Evolutionary conservation across 2,888 invertebrate genomes (phyloP).

Genomic region (Scaptomyza polygonia): DNA sequence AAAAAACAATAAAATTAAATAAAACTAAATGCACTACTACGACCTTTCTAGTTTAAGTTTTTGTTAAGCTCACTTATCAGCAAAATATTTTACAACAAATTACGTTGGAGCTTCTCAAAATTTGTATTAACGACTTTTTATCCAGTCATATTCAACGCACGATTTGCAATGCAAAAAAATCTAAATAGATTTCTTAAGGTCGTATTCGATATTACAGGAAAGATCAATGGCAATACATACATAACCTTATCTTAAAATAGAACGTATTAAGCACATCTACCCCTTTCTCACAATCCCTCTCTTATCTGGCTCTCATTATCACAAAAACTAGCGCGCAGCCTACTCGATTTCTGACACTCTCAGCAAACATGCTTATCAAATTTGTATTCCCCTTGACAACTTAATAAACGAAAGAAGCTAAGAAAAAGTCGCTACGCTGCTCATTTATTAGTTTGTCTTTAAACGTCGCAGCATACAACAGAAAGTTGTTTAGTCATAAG

Average conservation of each 20-base stretch:
- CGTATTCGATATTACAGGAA: conserved; percentile 19
- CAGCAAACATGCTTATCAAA: conserved; percentile 61
- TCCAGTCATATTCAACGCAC: too few relatives aligned
- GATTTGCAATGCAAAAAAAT: too few relatives aligned
- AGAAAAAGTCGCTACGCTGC: conserved; percentile 50
- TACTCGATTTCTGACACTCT: conserved; percentile 33
- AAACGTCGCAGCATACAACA: conserved; percentile 56
- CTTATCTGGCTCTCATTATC: neutral
- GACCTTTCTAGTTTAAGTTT: too few relatives aligned
- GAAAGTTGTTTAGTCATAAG: conserved; percentile 30
- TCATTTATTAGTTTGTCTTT: conserved; percentile 65
- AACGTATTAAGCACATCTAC: conserved; percentile 6
- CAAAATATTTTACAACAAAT: too few relatives aligned
- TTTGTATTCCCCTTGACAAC: conserved; percentile 64
- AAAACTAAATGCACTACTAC: too few relatives aligned
- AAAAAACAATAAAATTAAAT: too few relatives aligned
- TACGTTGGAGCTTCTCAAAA: too few relatives aligned
- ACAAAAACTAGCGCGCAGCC: too few relatives aligned
- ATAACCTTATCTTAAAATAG: conserved; percentile 11
- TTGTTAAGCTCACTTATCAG: too few relatives aligned
- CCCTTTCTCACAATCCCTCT: conserved; percentile 1
- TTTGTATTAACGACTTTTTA: too few relatives aligned
- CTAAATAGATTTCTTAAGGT: too few relatives aligned
- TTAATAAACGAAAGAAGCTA: conserved; percentile 45
- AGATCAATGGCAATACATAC: conserved; percentile 55